Evolutionary conservation across 2,797 vertebrate genomes (phyloP), one percentile per base, ranked within the genome.

Genomic region (Xyrichtys novacula): DNA sequence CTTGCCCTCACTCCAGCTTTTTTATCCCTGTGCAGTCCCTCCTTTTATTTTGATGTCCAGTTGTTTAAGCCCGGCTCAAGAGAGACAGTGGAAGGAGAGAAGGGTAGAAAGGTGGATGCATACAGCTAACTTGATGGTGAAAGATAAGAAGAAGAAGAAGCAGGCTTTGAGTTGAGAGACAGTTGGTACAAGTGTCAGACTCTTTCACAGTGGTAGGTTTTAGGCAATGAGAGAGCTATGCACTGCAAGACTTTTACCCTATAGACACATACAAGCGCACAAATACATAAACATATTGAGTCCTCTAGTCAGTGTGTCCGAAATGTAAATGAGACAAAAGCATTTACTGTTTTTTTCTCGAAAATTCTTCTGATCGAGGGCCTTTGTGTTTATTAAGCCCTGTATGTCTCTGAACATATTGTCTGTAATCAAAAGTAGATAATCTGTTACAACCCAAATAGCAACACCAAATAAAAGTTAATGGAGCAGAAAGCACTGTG

Each of bases 1-100:
- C 43, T 46, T 74, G 50, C 68, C 42, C 73, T 70, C 58, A 40
- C 39, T 66, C 59, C 57, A n/a, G 40, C 64, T 65, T 52, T 48
- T n/a, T 17, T 42, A 42, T 49, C 48, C 57, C 36, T 39, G 19
- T 38, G 20, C 61, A 26, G 15, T 32, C 17, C 26, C 23, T 32
- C 26, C 1, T 26, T 29, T 16, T 44, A 16, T 38, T 39, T 14
- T 36, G 17, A 19, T 59, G 26, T 50, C n/a, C 46, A 38, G 4
- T 54, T 72, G 57, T 78, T 59, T 65, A 28, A 46, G 50, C 17
- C 65, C 19, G 19, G 23, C 49, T 15, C 15, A 5, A 9, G 57
- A 14, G 22, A 23, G 29, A 36, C 8, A 11, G 2, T 26, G 1
- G 14, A 42, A 39, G 22, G 29, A 32, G 7, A 39, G 53, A 31